Base-by-base conservation (phyloP, 2,113 vertebrate species). In the Mellivora capensis region DNA sequence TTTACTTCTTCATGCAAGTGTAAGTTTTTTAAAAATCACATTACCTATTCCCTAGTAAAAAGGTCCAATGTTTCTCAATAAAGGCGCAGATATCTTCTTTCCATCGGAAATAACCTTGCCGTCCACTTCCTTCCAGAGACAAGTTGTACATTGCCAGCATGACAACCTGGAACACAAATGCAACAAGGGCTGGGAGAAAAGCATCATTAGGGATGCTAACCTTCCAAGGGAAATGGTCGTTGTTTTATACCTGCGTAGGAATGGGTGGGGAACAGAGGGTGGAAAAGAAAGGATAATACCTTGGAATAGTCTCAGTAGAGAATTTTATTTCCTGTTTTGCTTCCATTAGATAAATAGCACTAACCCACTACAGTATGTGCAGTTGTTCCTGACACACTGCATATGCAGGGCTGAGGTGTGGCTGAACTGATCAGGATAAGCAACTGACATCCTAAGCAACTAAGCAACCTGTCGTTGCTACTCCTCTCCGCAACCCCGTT, bases 101-200 rank as follows among this genome's bases (percentile, higher is more conserved):
- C 99, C 99, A 99, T 57, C 99, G 99, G 98, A 99, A 99, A 98
- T 99, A 99, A 0, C 99, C 99, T 98, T 99, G 99, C 1, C 99
- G 99, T 14, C 99, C 99, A 0, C 99, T 99, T 89, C 99, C 99
- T 98, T 99, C 99, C 98, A 99, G 99, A 64, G 99, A 99, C 87
- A 99, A 98, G 97, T 99, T 99, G 98, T 99, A 99, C 99, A 99
- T 99, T 57, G 99, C 99, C 98, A 99, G 92, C 99, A 99, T 99
- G 94, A 99, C 99, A 98, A 99, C 99, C 99, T 99, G 98, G 39
- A 98, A 98, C 34, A 98, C 34, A 98, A 97, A 97, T 0, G 6
- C 94, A 57, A 96, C 69, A 59, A n/a, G 9, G 15, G 57, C 5
- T 67, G 27, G n/a, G 54, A 93, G 57, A 94, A 71, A 49, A 54